Evolutionary conservation across 2,888 invertebrate species (phyloP).

Genomic region (Plagiodera versicolora): DNA sequence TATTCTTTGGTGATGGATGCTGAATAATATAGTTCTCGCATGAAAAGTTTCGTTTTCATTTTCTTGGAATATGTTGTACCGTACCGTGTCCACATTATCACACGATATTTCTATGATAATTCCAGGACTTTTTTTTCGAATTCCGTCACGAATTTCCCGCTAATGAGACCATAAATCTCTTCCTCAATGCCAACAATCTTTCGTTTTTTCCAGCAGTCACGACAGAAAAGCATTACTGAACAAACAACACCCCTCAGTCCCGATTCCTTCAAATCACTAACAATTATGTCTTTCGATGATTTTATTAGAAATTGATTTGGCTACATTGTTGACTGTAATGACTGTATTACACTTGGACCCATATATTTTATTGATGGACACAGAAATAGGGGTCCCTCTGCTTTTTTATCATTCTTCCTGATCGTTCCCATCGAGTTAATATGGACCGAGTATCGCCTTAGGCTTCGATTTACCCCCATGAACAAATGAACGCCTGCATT

Average conservation of each 20-base stretch:
- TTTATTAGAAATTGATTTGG: neutral
- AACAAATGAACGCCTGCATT: neutral
- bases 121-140: neutral
- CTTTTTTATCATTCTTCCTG: neutral
- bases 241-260: neutral
- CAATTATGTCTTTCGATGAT: neutral
- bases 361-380: neutral
- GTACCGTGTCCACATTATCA: neutral
- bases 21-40: no score
- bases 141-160: neutral
- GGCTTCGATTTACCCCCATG: neutral
- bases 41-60: no score
- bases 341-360: neutral
- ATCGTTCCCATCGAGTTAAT: neutral
- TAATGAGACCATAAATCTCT: neutral
- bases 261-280: neutral
- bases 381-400: neutral
- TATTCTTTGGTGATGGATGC: no score
- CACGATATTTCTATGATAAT: neutral
- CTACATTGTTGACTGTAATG: neutral
- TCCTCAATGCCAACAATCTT: neutral
- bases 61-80: neutral
- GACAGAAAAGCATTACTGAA: neutral
- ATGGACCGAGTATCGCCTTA: neutral
- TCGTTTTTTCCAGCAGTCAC: neutral